Evolutionary conservation across 1,140 invertebrate genomes (phyloP).

Genomic region (Delia radicum): DNA sequence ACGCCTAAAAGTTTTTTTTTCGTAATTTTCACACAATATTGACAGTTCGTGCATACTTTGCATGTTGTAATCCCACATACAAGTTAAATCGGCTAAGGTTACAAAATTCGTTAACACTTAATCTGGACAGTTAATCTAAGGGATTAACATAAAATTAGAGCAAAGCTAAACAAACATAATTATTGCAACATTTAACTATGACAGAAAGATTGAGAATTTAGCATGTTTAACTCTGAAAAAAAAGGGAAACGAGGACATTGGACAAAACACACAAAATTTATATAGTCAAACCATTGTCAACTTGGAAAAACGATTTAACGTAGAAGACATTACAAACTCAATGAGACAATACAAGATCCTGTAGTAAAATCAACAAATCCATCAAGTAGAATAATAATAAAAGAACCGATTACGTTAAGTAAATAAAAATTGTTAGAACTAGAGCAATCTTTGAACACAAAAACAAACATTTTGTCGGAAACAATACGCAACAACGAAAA

Average conservation of each 20-base stretch:
- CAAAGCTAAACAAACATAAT: background rate
- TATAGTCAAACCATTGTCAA: background rate
- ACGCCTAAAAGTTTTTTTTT: background rate
- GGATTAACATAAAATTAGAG: constrained; percentile 21
- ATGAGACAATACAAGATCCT: constrained; percentile 5
- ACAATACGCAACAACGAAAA: background rate
- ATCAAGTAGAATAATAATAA: background rate
- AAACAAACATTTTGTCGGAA: background rate
- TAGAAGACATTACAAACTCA: background rate
- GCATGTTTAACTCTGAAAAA: no score
- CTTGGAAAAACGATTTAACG: no score
- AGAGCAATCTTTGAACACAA: background rate
- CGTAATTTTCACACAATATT: background rate
- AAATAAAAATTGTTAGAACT: background rate
- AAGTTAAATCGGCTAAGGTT: background rate
- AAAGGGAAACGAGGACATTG: no score
- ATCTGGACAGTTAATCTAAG: constrained; percentile 7
- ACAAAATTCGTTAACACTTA: background rate
- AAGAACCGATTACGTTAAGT: constrained; percentile 17
- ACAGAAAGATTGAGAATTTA: background rate
- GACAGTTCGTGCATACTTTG: background rate
- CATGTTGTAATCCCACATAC: background rate
- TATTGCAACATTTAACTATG: background rate
- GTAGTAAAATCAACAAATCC: constrained; percentile 15
- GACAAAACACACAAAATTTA: background rate